Evolutionary conservation across 2,888 invertebrate species (phyloP).

Genomic region (Eristalinus sepulchralis): DNA sequence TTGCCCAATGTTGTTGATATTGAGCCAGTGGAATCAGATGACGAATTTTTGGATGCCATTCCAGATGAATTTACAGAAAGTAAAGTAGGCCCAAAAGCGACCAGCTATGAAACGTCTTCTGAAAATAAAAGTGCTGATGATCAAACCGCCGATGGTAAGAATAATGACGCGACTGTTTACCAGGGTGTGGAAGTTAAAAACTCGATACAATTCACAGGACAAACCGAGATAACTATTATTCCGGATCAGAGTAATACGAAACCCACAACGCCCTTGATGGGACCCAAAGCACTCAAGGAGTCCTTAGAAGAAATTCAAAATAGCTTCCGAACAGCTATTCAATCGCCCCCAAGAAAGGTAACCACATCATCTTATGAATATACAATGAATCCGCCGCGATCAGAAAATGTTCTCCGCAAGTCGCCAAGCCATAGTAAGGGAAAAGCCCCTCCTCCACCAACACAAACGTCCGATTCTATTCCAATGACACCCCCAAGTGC

Average conservation of each 20-base stretch:
- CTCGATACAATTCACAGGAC: background rate
- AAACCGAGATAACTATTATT: constrained; percentile 18
- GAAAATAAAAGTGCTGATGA: background rate
- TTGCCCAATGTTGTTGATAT: background rate
- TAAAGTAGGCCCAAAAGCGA: too few relatives aligned
- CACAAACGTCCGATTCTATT: constrained; percentile 54
- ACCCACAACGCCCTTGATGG: constrained; percentile 39
- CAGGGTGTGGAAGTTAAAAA: background rate
- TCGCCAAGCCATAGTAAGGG: constrained; percentile 77
- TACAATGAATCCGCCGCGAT: background rate
- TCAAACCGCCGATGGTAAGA: background rate
- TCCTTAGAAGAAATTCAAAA: constrained; percentile 76
- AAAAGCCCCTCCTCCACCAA: constrained; percentile 77
- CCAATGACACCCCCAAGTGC: constrained; percentile 53
- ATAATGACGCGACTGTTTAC: background rate
- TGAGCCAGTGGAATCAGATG: constrained; percentile 68
- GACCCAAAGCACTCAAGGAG: constrained; percentile 74
- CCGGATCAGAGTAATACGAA: constrained; percentile 55
- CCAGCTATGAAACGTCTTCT: background rate
- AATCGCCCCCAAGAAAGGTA: constrained; percentile 44
- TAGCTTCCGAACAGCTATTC: constrained; percentile 75
- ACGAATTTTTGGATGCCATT: constrained; percentile 77
- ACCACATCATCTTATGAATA: constrained; percentile 10
- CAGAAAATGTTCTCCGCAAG: constrained; percentile 59
- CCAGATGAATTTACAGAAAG: constrained; percentile 27